phyloP scores from a whole-genome alignment of 2,113 vertebrate species.

The Polyodon spathula region DNA sequence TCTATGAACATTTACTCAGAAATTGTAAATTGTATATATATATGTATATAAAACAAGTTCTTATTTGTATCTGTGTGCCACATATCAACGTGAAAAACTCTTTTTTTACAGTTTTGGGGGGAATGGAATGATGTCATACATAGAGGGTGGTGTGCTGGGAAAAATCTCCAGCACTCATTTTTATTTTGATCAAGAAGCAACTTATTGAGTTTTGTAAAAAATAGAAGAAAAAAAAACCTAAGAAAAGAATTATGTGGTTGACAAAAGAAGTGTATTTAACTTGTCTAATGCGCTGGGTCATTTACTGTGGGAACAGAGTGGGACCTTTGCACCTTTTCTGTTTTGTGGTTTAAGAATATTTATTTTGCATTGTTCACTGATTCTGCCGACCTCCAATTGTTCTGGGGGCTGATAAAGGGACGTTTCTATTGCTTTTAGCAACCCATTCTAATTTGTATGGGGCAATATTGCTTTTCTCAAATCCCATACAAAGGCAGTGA shows the following conservation, averaged over 20 bases:
- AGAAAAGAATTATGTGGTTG: too few species aligned
- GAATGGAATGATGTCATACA: constrained; percentile 22
- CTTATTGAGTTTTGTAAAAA: too few species aligned
- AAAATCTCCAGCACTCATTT: constrained; percentile 30
- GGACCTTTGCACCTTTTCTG: too few species aligned
- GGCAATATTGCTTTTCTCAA: constrained; percentile 9
- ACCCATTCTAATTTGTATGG: not conserved
- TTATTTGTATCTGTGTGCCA: constrained; percentile 60
- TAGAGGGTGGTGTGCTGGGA: constrained; percentile 23
- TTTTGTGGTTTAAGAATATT: too few species aligned
- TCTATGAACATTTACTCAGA: constrained; percentile 42
- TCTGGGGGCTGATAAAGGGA: too few species aligned
- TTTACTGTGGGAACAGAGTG: too few species aligned
- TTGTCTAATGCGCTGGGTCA: too few species aligned
- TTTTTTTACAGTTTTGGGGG: constrained; percentile 51
- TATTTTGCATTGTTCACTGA: too few species aligned
- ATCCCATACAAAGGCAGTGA: not conserved
- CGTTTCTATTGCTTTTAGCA: constrained; percentile 25
- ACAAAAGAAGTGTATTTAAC: too few species aligned
- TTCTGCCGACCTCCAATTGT: too few species aligned
- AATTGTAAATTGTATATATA: constrained; percentile 70
- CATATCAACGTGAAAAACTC: constrained; percentile 31
- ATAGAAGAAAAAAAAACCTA: too few species aligned
- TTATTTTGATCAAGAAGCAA: too few species aligned
- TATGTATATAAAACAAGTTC: constrained; percentile 44